These are phyloP conservation scores for Cherax quadricarinatus DNA, from an alignment of 1,140 invertebrate species.

Conservation along the genomic window DNA sequence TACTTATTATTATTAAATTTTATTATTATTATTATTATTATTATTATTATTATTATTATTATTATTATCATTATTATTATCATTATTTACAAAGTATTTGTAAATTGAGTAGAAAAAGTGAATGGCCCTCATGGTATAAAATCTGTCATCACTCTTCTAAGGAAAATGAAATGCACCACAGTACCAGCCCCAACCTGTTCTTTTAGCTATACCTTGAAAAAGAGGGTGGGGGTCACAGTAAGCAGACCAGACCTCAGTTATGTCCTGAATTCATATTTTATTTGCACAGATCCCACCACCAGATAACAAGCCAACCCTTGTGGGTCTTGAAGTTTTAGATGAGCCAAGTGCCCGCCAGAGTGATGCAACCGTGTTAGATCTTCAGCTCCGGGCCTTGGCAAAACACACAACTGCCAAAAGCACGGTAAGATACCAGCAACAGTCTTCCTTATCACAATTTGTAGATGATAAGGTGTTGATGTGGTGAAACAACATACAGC, in stretches of 20 bases:
- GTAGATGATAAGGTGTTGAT: no score
- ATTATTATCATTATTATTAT: no score
- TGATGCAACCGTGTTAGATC: constrained; percentile 94
- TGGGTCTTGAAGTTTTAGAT: constrained; percentile 93
- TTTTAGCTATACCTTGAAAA: background rate
- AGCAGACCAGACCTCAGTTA: background rate
- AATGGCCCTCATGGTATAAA: no score
- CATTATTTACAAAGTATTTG: no score
- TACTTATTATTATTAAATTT: no score
- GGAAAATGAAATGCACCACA: no score
- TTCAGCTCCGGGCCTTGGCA: constrained; percentile 92
- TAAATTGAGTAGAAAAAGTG: no score
- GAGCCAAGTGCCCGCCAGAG: constrained; percentile 97
- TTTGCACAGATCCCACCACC: constrained; percentile 84
- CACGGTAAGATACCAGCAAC: constrained; percentile 54
- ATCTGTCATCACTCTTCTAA: no score
- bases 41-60: no score
- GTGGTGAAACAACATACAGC: no score
- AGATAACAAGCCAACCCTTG: constrained; percentile 83
- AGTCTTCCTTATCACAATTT: background rate
- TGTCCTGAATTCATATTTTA: background rate
- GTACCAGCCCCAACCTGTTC: no score
- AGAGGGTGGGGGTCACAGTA: background rate
- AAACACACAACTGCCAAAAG: constrained; percentile 81
- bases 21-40: no score